A percentile compares a stretch with the other conserved stretches of the same genome.
Evolutionary conservation across 2,797 vertebrate genomes (phyloP).

Genomic region (Myotis myotis): DNA sequence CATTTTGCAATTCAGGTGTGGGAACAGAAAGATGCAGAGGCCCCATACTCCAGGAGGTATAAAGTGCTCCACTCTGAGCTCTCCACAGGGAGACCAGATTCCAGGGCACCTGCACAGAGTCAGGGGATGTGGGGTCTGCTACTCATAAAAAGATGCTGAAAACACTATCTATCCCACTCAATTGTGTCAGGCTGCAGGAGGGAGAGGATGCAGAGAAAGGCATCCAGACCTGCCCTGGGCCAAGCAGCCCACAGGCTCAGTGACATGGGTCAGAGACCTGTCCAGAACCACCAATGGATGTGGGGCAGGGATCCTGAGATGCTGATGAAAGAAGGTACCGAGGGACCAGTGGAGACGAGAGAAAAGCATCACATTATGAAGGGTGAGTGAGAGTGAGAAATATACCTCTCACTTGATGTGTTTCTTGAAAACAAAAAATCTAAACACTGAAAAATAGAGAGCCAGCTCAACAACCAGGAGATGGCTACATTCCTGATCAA

Average conservation of each 20-base stretch:
- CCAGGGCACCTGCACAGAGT: not conserved
- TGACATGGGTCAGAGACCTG: not conserved
- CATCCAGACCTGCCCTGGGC: too few species aligned
- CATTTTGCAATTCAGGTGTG: not conserved
- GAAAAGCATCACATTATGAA: not conserved
- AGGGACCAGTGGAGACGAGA: not conserved
- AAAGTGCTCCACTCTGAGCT: not conserved
- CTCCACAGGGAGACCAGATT: not conserved
- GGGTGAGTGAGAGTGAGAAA: not conserved
- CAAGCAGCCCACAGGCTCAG: not conserved
- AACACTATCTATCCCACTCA: not conserved
- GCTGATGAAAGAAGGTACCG: not conserved
- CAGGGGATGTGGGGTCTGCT: not conserved
- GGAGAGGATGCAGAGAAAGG: not conserved
- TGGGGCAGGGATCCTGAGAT: not conserved
- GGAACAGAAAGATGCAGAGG: not conserved
- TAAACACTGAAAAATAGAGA: not conserved
- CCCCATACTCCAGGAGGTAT: accelerated
- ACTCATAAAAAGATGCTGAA: not conserved
- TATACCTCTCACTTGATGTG: not conserved
- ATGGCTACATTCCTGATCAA: not conserved
- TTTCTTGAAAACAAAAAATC: not conserved
- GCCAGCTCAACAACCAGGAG: not conserved
- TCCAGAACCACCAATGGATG: not conserved
- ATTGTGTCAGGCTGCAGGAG: not conserved